A percentile compares a stretch with the other conserved stretches of the same genome.
phyloP scores from a whole-genome alignment of 30 jellyfish, hydroid and myxozoan genomes.

The Haliclystus octoradiatus region DNA sequence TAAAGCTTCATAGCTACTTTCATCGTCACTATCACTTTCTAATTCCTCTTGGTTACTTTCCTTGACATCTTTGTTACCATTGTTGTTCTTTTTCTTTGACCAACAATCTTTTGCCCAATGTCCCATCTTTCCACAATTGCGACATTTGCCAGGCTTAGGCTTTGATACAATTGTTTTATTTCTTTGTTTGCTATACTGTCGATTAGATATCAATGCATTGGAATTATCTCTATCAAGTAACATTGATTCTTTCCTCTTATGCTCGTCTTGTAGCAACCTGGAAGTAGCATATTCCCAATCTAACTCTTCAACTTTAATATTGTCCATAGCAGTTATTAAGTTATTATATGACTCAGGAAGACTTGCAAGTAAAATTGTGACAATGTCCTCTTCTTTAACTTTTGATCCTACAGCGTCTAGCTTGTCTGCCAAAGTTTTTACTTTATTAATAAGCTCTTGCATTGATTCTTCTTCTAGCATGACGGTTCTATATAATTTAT shows the following conservation, averaged over 20 bases:
- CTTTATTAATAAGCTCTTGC: constrained; percentile 17
- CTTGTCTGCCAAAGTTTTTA: too few species aligned
- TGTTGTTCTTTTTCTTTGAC: constrained; percentile 2
- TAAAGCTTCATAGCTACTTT: too few species aligned
- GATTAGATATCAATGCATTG: neutral
- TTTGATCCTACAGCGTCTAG: too few species aligned
- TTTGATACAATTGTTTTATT: too few species aligned
- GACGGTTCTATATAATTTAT: constrained; percentile 29
- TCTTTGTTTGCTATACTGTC: too few species aligned
- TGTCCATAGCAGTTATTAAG: constrained; percentile 33
- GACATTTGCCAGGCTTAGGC: constrained; percentile 10
- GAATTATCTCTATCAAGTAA: too few species aligned
- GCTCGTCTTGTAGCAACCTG: too few species aligned
- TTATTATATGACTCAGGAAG: constrained; percentile 30
- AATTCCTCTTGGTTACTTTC: too few species aligned
- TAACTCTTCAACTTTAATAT: constrained; percentile 7
- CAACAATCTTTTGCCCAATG: constrained; percentile 34
- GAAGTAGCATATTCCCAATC: too few species aligned
- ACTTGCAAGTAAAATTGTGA: constrained; percentile 11
- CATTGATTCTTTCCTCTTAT: too few species aligned
- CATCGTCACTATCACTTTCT: too few species aligned
- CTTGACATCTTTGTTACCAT: neutral
- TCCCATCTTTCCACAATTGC: constrained; percentile 23
- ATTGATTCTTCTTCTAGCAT: constrained; percentile 33
- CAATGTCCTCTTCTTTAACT: too few species aligned